Base-by-base conservation (phyloP, 2,888 invertebrate species). In the Amaurobius ferox region DNA sequence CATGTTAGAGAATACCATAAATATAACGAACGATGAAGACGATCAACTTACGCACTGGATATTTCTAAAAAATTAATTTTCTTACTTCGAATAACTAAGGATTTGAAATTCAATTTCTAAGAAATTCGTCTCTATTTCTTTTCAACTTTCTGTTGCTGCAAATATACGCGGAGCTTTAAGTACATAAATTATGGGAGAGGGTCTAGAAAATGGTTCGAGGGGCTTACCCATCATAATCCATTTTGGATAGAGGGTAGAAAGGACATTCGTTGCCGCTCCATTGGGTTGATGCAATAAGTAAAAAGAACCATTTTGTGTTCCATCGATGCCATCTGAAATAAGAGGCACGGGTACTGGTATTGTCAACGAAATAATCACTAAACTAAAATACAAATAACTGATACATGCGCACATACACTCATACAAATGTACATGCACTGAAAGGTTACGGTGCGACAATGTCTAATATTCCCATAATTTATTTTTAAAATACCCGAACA, bases 291-390 rank as follows among this genome's bases (percentile, higher is more conserved):
- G 68, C 13, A 70, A 71, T 44, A 70, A 35, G 1, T 35, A 83
- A 71, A 71, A 71, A 48, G 64, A 76, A 83, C 64, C 35, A 19
- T 32, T 66, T 61, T 83, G 70, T 40, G 44, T 62, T 62, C 48
- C 62, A 28, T 26, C 40, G 35, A 26, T 61, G 26, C 44, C 67
- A 62, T 74, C 74, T 81, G 76, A 81, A 83, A 64, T 28, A 64
- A 9, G 70, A 70, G 40, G 70, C 62, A 70, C 48, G 62, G 35
- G 28, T 62, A 74, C 44, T 74, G 70, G 70, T 29, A 76, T 68
- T 62, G 28, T 68, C 19, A 30, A 35, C 29, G 35, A 66, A 23
- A 66, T 26, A 66, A 76, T 30, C 29, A 76, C 35, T 66, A 55
- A 19, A 55, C 55, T 23, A 23, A 55, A 55, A 19, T 11, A 55